Base-by-base conservation (phyloP, 2,888 invertebrate species). In the Phasia obesa region DNA sequence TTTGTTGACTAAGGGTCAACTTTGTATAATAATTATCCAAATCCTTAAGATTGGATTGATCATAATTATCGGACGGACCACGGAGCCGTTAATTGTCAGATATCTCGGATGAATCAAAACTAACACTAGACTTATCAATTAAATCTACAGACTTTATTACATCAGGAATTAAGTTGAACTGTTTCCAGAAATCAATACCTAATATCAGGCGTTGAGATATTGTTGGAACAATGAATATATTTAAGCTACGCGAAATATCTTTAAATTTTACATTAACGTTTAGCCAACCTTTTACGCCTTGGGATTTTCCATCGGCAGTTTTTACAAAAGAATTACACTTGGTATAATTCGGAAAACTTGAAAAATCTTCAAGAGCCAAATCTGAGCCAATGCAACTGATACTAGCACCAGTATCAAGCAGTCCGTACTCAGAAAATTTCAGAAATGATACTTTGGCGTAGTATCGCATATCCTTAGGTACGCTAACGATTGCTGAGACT, bases 401-500 rank as follows among this genome's bases (percentile, higher is more conserved):
- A 42, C 57, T 78, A 2, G 78, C 65, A 15, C 78, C 78, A 2
- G 78, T 78, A 13, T 71, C 78, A 1, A 73, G 25, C 2, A 79
- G 19, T 0, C 74, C 69, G 21, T 74, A 53, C 55, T 74, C 74
- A 0, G 19, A 6, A 27, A 23, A 64, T 6, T 70, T 25, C 1
- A 64, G 35, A 17, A 81, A 75, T 6, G 35, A 19, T 7, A 75
- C 62, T 49, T 75, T 53, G 2, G 80, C 80, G 31, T 81, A 81
- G 15, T 59, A 74, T 3, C 74, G 15, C 35, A 15, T 25, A 69
- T 80, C 74, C n/a, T 38, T 35, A 15, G 42, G 5, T 13, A 57
- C 13, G 13, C 21, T 49, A 3, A 49, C 49, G 5, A 49, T 49
- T 1, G 21, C 13, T 2, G 49, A 49, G 13, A 49, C 13, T 13